Evolutionary conservation across 2,888 invertebrate species (phyloP).

Genomic region (Spodoptera exigua): DNA sequence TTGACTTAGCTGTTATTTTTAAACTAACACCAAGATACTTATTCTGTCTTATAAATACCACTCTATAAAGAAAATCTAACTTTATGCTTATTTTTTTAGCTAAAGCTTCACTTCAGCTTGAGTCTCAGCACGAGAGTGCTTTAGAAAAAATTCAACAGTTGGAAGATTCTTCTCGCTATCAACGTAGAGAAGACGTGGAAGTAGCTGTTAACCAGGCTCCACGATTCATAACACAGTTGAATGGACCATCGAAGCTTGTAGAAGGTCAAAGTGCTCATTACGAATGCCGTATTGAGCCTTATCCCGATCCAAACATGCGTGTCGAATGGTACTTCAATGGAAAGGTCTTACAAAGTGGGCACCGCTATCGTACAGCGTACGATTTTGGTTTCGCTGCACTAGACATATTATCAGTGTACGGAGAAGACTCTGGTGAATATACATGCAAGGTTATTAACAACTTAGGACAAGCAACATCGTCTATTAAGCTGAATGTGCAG

Average conservation of each 20-base stretch:
- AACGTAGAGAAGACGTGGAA: constrained; percentile 94
- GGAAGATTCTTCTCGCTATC: constrained; percentile 94
- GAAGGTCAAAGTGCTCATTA: constrained; percentile 98
- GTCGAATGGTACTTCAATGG: constrained; percentile 98
- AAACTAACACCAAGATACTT: too few species aligned
- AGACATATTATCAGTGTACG: constrained; percentile 97
- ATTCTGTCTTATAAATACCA: too few species aligned
- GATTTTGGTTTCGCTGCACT: constrained; percentile 99
- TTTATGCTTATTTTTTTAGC: constrained; percentile 81
- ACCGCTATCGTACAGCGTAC: constrained; percentile 97
- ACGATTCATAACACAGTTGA: constrained; percentile 94
- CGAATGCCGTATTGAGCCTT: constrained; percentile 97
- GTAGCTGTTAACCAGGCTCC: constrained; percentile 95
- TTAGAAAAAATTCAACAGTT: constrained; percentile 95
- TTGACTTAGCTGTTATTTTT: too few species aligned
- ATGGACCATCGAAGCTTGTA: constrained; percentile 94
- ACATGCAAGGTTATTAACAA: constrained; percentile 96
- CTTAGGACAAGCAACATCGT: constrained; percentile 94
- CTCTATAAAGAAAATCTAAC: too few species aligned
- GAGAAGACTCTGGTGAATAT: constrained; percentile 98
- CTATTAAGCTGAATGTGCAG: constrained; percentile 94
- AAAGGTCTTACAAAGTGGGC: constrained; percentile 95
- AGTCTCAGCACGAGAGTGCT: constrained; percentile 96
- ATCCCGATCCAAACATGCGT: constrained; percentile 96
- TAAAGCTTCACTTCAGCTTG: constrained; percentile 95